phyloP scores from a whole-genome alignment of 2,888 invertebrate genomes.

The Lasioglossum pauxillum region DNA sequence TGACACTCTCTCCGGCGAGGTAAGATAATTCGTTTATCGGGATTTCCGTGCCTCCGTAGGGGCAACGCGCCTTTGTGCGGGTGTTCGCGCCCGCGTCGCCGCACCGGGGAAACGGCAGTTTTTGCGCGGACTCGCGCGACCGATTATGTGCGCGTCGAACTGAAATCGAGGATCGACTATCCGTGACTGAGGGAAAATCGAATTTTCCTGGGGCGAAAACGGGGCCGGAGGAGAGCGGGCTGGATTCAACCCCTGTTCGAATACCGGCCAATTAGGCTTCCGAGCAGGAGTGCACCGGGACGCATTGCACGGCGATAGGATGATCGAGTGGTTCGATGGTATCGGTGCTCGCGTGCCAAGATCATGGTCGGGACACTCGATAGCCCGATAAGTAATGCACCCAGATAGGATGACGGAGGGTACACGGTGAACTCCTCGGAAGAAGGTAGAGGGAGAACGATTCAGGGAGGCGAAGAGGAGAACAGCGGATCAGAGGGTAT shows the following conservation, averaged over 20 bases:
- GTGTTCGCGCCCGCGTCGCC: conserved; percentile 4
- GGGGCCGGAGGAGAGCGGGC: background rate
- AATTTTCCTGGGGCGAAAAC: background rate
- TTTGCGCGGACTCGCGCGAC: conserved; percentile 17
- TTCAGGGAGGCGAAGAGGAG: conserved; percentile 34
- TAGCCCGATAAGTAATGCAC: conserved; percentile 79
- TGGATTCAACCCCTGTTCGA: conserved; percentile 40
- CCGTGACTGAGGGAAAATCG: background rate
- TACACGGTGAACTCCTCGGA: conserved; percentile 50
- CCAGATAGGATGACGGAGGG: conserved; percentile 77
- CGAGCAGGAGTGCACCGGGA: conserved; percentile 62
- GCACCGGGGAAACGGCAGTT: background rate
- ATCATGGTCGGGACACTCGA: conserved; percentile 78
- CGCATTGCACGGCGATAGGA: conserved; percentile 80
- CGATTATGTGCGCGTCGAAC: background rate
- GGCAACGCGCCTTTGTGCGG: conserved; percentile 11
- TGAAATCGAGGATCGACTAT: background rate
- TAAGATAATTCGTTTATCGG: conserved; percentile 52
- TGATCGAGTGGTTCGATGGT: conserved; percentile 80
- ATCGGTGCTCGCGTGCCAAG: conserved; percentile 80
- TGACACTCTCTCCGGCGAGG: conserved; percentile 27
- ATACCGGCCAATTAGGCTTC: conserved; percentile 70
- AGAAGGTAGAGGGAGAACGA: conserved; percentile 31
- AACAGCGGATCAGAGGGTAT: conserved; percentile 1
- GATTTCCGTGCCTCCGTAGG: conserved; percentile 36